Conservation (phyloP, 2,888 invertebrate species). For the Mythimna albipuncta region DNA sequence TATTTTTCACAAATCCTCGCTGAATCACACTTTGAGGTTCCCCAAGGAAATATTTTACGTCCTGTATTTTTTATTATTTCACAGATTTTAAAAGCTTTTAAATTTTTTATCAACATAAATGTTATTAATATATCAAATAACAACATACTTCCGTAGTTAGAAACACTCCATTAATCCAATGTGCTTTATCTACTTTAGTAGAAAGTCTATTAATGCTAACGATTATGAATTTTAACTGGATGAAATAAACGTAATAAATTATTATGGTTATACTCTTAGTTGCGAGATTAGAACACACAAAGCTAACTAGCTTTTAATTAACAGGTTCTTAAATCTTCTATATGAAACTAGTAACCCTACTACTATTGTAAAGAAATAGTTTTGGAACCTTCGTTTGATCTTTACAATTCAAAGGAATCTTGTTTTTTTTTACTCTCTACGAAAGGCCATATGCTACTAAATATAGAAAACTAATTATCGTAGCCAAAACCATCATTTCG, state of each 20-base stretch:
- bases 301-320: slow-evolving; percentile 7
- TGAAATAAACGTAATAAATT: slow-evolving; percentile 32
- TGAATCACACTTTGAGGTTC: not conserved
- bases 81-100: not conserved
- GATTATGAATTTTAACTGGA: slow-evolving; percentile 14
- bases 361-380: too few relatives aligned
- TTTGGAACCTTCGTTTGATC: too few relatives aligned
- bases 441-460: not conserved
- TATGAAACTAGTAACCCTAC: not conserved
- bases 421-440: not conserved
- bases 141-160: slow-evolving; percentile 12
- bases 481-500: slow-evolving; percentile 1
- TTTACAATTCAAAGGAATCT: not conserved
- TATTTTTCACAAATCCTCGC: not conserved
- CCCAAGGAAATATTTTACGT: not conserved
- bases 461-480: not conserved
- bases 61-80: not conserved
- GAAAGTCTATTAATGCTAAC: slow-evolving; percentile 34
- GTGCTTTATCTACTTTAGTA: slow-evolving; percentile 2
- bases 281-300: slow-evolving; percentile 11
- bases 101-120: not conserved
- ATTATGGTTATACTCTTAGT: slow-evolving; percentile 16
- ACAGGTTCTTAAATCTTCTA: slow-evolving; percentile 2
- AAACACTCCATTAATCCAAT: slow-evolving; percentile 15
- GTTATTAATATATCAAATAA: too few relatives aligned